These are phyloP conservation scores for Gulo gulo DNA, from an alignment of 2,113 vertebrate species.

Conservation along the genomic window DNA sequence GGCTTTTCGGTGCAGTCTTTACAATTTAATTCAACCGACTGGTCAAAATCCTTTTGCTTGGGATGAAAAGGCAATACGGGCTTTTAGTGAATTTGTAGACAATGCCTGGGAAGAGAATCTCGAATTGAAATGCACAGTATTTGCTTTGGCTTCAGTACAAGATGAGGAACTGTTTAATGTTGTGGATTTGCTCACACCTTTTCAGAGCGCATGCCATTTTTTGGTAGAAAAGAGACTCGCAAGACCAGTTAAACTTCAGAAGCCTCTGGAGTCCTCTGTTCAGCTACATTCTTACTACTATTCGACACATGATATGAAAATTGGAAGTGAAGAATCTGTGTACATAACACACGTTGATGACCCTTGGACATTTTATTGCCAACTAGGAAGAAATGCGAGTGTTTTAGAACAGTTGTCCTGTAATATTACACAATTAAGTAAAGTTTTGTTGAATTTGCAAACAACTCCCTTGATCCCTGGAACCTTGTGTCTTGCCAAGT, in stretches of 20 bases:
- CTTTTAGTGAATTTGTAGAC: constrained; percentile 89
- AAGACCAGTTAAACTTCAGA: constrained; percentile 76
- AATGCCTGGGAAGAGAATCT: constrained; percentile 72
- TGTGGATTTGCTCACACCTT: constrained; percentile 94
- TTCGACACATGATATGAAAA: constrained; percentile 90
- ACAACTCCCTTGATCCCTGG: constrained; percentile 74
- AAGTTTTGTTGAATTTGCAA: constrained; percentile 72
- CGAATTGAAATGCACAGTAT: constrained; percentile 91
- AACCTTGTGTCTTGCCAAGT: constrained; percentile 91
- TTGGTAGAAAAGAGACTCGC: constrained; percentile 84
- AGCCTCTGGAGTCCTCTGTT: constrained; percentile 78
- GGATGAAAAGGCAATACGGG: constrained; percentile 82
- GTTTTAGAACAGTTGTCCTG: constrained; percentile 83
- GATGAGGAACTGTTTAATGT: constrained; percentile 87
- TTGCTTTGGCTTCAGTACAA: constrained; percentile 88
- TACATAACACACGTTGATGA: constrained; percentile 86
- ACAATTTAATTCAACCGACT: constrained; percentile 87
- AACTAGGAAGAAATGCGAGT: constrained; percentile 86
- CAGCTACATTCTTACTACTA: constrained; percentile 91
- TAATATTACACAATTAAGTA: constrained; percentile 82
- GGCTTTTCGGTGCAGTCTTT: constrained; percentile 94
- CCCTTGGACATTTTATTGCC: constrained; percentile 91
- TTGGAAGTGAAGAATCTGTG: constrained; percentile 89
- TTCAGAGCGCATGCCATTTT: constrained; percentile 88
- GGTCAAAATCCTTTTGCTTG: constrained; percentile 85